These are phyloP conservation scores for Drosophila diplacantha DNA, from an alignment of 2,888 invertebrate species.

Conservation along the genomic window DNA sequence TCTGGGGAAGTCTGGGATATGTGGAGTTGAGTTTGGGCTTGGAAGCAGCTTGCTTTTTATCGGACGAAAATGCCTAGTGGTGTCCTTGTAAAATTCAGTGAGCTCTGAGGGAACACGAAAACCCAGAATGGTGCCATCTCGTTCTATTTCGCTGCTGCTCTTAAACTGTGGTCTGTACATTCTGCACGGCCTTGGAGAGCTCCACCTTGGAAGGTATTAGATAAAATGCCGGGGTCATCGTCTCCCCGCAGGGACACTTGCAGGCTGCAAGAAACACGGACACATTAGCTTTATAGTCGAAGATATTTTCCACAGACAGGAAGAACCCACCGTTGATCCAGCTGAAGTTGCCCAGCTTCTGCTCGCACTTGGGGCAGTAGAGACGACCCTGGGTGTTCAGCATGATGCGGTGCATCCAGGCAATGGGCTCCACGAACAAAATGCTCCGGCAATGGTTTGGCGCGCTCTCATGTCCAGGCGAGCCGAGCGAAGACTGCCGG, in stretches of 20 bases:
- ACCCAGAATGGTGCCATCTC: slow-evolving; percentile 5
- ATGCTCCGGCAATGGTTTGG: slow-evolving; percentile 82
- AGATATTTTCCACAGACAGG: too few relatives aligned
- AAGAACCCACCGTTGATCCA: slow-evolving; percentile 87
- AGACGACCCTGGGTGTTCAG: slow-evolving; percentile 88
- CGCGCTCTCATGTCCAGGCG: slow-evolving; percentile 40
- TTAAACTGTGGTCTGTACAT: slow-evolving; percentile 87
- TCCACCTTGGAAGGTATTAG: slow-evolving; percentile 94
- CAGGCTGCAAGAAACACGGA: slow-evolving; percentile 80
- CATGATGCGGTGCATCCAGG: slow-evolving; percentile 90
- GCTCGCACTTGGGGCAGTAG: slow-evolving; percentile 89
- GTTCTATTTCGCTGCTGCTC: slow-evolving; percentile 1
- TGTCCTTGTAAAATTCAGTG: not conserved
- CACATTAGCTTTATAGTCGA: not conserved
- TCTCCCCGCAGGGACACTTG: slow-evolving; percentile 92
- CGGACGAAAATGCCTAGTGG: not conserved
- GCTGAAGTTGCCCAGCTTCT: slow-evolving; percentile 92
- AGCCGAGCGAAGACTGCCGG: slow-evolving; percentile 65
- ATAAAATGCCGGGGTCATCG: slow-evolving; percentile 94
- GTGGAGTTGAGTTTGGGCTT: not conserved
- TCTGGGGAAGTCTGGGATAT: slow-evolving; percentile 3
- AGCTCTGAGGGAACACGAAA: slow-evolving; percentile 1
- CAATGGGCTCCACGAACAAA: slow-evolving; percentile 92
- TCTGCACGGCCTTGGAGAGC: slow-evolving; percentile 91
- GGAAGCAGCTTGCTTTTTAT: slow-evolving; percentile 1